phyloP scores from a whole-genome alignment of 1,140 invertebrate genomes.

The Homalodisca vitripennis region DNA sequence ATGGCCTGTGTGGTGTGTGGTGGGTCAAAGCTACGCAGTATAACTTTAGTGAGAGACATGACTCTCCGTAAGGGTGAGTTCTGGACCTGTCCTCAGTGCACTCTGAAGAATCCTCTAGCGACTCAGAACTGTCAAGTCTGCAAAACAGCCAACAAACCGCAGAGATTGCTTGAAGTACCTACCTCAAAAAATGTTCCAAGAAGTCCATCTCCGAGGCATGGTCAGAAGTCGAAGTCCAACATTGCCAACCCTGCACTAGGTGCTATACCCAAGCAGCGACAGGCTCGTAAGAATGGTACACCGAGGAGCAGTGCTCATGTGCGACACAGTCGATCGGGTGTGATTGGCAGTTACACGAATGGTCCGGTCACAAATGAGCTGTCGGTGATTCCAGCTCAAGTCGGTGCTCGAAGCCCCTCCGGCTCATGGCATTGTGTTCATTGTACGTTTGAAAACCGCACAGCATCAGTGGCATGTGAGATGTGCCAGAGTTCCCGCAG shows the following conservation, averaged over 20 bases:
- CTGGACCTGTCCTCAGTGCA: constrained; percentile 75
- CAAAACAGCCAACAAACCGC: constrained; percentile 53
- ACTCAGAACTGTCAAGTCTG: constrained; percentile 74
- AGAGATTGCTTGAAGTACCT: constrained; percentile 43
- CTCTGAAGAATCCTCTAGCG: constrained; percentile 76
- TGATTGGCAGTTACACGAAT: constrained; percentile 13
- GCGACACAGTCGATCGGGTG: constrained; percentile 38
- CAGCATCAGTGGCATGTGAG: constrained; percentile 67
- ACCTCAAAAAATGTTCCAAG: constrained; percentile 38
- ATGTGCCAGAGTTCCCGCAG: constrained; percentile 72
- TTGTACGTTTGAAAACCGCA: constrained; percentile 80
- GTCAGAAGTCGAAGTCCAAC: constrained; percentile 27
- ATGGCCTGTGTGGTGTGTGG: constrained; percentile 79
- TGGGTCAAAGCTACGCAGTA: constrained; percentile 70
- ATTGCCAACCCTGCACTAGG: constrained; percentile 33
- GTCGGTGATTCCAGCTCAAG: constrained; percentile 27
- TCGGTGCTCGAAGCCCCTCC: neutral
- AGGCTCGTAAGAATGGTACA: constrained; percentile 43
- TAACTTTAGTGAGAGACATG: constrained; percentile 62
- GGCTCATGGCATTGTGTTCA: constrained; percentile 71
- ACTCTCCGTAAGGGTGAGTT: constrained; percentile 71
- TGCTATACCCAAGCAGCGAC: constrained; percentile 45
- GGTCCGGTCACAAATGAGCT: constrained; percentile 17
- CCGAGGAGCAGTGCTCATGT: constrained; percentile 46
- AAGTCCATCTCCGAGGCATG: constrained; percentile 50